Base-by-base conservation (phyloP, 2,888 invertebrate genomes). In the Phaedon cochleariae region DNA sequence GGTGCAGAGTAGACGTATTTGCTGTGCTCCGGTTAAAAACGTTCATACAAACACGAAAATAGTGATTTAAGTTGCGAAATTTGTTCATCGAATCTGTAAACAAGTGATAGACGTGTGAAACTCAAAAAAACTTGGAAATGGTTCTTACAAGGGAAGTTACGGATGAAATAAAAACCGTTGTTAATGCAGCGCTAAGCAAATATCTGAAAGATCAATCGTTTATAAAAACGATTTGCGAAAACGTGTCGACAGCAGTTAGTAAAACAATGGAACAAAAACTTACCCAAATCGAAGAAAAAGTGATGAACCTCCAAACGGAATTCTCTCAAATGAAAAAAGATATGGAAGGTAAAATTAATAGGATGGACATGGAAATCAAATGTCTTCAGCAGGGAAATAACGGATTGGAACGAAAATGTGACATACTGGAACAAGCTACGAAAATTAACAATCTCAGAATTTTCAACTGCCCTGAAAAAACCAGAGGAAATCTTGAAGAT, bases 221-320 rank as follows among this genome's bases (percentile, higher is more conserved):
- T 15, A 41, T 41, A 41, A 41, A 41, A 41, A 41, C 41, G 15
- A 41, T 41, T 6, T 41, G 41, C 15, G 41, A 41, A 15, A 15
- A 41, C 15, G 41, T 41, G 41, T 41, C 41, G 41, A 41, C 3
- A n/a, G 53, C 53, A 31, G 53, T 53, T 17, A 31, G 31, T 53
- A 53, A 53, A 53, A 10, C 53, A 53, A 53, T 53, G 2, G 52
- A 52, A 29, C 52, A 52, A 52, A 52, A 52, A 52, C 52, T 26
- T 29, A 52, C 12, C 52, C 29, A 31, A 53, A 53, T 53, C 20
- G 53, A 31, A 31, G 53, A 26, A 49, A 49, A 49, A 21, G 22
- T 49, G 1, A 12, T 21, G 21, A 49, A 21, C 21, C 49, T 49
- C n/a, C 48, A 48, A 21, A n/a, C 49, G 18, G 49, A 49, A 49